Percentiles rank a stretch among this genome's conserved stretches.
Conservation (phyloP, 2,888 invertebrate species). For the Lamproptera curius region DNA sequence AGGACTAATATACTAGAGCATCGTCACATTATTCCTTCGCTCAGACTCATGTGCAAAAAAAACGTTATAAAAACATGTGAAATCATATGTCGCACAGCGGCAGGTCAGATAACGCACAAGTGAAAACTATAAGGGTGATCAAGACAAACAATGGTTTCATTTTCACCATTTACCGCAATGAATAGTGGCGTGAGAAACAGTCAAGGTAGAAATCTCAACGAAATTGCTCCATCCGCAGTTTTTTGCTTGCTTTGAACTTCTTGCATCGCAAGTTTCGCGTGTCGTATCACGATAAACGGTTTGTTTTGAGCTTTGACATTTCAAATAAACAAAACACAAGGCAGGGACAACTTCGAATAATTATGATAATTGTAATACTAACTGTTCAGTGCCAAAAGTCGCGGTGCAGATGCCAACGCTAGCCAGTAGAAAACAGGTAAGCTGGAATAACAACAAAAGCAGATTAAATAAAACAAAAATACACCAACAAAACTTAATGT, state of each 20-base stretch:
- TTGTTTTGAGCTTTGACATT: too few relatives aligned
- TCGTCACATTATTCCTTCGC: background rate
- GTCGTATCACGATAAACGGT: too few relatives aligned
- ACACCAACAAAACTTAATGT: background rate
- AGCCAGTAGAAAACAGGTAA: constrained; percentile 66
- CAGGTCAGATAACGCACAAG: constrained; percentile 45
- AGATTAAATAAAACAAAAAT: constrained; percentile 12
- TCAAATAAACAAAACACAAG: too few relatives aligned
- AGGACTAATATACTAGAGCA: background rate
- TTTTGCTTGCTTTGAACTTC: constrained; percentile 38
- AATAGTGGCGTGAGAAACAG: constrained; percentile 63
- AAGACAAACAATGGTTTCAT: constrained; percentile 57
- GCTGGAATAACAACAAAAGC: constrained; percentile 63
- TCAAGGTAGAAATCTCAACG: constrained; percentile 58
- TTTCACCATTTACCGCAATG: constrained; percentile 70
- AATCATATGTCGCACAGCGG: constrained; percentile 46
- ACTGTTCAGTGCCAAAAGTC: constrained; percentile 75
- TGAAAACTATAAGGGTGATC: constrained; percentile 50
- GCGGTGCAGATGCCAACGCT: constrained; percentile 67
- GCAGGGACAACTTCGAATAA: background rate
- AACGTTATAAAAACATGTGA: constrained; percentile 17
- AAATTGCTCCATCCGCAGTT: constrained; percentile 52
- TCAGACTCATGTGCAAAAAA: constrained; percentile 22
- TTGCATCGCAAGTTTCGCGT: too few relatives aligned
- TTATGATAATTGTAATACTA: constrained; percentile 43